phyloP scores from a whole-genome alignment of 2,888 invertebrate genomes.

The Acleris emargana region DNA sequence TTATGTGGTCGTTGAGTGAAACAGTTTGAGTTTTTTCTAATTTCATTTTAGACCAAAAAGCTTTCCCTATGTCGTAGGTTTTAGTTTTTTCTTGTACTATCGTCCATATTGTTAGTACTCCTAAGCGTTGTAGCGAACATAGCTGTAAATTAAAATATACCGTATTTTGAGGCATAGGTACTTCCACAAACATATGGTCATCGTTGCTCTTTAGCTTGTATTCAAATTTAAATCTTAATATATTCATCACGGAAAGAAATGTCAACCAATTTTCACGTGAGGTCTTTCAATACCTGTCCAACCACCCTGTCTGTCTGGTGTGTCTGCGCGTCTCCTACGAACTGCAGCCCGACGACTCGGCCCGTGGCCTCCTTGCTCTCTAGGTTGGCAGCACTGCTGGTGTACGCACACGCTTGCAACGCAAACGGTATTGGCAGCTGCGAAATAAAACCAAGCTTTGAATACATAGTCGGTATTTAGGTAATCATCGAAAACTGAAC shows the following conservation, averaged over 20 bases:
- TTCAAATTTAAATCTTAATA: no score
- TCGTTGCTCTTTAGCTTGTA: background rate
- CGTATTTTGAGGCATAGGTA: no score
- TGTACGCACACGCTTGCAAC: constrained; percentile 65
- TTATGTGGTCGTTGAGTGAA: constrained; percentile 55
- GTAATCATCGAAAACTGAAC: background rate
- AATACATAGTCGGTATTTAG: background rate
- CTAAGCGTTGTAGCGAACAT: constrained; percentile 63
- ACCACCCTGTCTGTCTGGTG: constrained; percentile 55
- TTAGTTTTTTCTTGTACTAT: constrained; percentile 66
- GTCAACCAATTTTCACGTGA: background rate
- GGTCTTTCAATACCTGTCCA: constrained; percentile 56
- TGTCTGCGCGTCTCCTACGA: constrained; percentile 45
- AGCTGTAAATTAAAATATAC: constrained; percentile 53
- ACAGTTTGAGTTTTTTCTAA: constrained; percentile 64
- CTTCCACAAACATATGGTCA: background rate
- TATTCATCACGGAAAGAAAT: no score
- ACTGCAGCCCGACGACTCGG: constrained; percentile 60
- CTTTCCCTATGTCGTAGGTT: constrained; percentile 63
- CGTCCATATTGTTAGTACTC: constrained; percentile 68
- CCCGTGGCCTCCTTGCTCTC: constrained; percentile 44
- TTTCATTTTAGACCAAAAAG: constrained; percentile 70
- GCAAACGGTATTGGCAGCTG: constrained; percentile 42
- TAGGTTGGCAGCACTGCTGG: constrained; percentile 64
- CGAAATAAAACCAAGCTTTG: constrained; percentile 21